Conservation (phyloP, 1,140 invertebrate species). For the Octopus bimaculoides region DNA sequence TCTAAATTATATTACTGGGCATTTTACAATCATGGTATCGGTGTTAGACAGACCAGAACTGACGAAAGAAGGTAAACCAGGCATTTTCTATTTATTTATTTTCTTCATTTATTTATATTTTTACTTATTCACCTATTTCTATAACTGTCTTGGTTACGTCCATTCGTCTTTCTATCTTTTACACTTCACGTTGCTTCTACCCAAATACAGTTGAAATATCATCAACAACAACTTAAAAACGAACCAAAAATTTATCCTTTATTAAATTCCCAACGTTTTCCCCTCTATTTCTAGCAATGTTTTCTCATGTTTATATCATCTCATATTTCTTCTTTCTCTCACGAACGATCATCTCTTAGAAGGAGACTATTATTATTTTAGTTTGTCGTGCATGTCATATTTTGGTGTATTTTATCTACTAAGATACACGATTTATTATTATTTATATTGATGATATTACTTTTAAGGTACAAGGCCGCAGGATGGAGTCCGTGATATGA, state of each 20-base stretch:
- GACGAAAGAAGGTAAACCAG: conserved; percentile 29
- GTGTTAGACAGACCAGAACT: conserved; percentile 29
- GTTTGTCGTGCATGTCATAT: background rate
- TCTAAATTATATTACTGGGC: background rate
- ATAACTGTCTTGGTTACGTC: no score
- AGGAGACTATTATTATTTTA: background rate
- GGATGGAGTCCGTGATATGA: conserved; percentile 77
- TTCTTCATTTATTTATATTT: background rate
- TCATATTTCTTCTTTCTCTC: no score
- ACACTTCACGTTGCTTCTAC: no score
- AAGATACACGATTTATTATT: background rate
- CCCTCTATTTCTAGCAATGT: no score
- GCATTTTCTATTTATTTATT: background rate
- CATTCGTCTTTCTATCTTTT: no score
- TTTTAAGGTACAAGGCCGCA: conserved; percentile 47
- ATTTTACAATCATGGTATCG: conserved; percentile 28
- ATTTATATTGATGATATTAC: conserved; percentile 6
- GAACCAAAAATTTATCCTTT: no score
- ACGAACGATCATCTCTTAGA: background rate
- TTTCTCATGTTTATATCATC: no score
- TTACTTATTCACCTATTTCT: no score
- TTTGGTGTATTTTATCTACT: background rate
- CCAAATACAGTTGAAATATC: no score
- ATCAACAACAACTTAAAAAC: no score
- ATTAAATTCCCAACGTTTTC: no score